Percentiles rank a stretch among this genome's conserved stretches.
These are phyloP conservation scores for Neodon shergylaensis DNA, from an alignment of 2,113 vertebrate genomes.

Conservation along the genomic window DNA sequence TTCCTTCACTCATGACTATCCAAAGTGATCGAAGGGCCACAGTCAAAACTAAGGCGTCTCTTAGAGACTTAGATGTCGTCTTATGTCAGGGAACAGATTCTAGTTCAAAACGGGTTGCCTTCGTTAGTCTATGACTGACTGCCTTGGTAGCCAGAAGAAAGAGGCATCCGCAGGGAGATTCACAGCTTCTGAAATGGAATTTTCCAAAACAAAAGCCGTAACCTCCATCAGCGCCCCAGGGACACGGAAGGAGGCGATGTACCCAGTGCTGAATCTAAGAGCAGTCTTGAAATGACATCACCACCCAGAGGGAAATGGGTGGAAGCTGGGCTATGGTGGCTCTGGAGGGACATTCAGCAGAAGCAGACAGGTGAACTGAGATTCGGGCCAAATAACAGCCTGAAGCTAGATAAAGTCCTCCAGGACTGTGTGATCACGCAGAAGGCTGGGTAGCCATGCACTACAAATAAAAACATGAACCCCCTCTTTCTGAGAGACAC, in stretches of 20 bases:
- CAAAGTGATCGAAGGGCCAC: conserved; percentile 22
- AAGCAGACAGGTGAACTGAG: not conserved
- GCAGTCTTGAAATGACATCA: not conserved
- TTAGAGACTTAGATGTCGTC: not conserved
- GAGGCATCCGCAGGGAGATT: conserved; percentile 8
- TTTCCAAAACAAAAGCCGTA: conserved; percentile 15
- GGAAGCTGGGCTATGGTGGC: not conserved
- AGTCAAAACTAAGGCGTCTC: not conserved
- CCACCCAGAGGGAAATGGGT: not conserved
- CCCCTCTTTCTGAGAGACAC: not conserved
- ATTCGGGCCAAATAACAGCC: not conserved
- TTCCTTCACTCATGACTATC: not conserved
- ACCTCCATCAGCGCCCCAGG: not conserved
- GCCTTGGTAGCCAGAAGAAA: not conserved
- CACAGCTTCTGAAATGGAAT: conserved; percentile 18
- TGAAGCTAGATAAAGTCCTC: not conserved
- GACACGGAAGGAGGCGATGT: not conserved
- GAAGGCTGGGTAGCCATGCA: not conserved
- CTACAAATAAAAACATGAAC: not conserved
- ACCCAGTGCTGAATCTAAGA: not conserved
- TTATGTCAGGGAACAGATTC: not conserved
- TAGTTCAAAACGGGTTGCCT: conserved; percentile 21
- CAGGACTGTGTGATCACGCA: not conserved
- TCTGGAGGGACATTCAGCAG: not conserved
- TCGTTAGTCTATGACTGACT: not conserved